Percentiles rank a stretch among this genome's conserved stretches.
These are phyloP conservation scores for Macaca mulatta DNA, from an alignment of 2,113 vertebrate species.

Conservation along the genomic window DNA sequence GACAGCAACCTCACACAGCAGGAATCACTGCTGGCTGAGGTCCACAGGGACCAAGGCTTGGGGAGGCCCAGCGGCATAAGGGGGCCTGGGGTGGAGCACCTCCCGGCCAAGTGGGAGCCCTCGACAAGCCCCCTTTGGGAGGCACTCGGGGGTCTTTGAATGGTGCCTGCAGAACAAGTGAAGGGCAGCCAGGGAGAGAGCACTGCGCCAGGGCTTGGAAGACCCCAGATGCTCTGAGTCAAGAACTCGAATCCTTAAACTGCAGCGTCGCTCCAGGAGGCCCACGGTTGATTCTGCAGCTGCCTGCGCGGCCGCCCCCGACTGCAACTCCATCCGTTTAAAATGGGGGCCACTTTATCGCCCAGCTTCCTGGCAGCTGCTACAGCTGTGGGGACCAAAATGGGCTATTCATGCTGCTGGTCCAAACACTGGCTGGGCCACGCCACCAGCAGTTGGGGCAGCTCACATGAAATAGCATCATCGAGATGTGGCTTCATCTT, in stretches of 20 bases:
- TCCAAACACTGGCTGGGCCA: not conserved
- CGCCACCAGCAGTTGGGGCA: rapidly evolving
- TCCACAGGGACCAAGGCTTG: not conserved
- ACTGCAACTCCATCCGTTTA: rapidly evolving
- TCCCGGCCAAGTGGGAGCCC: not conserved
- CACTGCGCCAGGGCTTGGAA: not conserved
- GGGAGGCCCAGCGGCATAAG: not conserved
- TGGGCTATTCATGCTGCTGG: not conserved
- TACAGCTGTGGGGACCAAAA: not conserved
- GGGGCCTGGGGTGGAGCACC: no score
- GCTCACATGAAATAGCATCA: not conserved
- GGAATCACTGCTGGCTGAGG: rapidly evolving
- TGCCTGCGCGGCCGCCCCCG: rapidly evolving
- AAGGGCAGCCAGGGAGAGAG: not conserved
- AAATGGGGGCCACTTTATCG: rapidly evolving
- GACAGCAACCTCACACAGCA: not conserved
- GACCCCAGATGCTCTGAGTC: not conserved
- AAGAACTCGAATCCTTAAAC: rapidly evolving
- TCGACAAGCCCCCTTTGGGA: rapidly evolving
- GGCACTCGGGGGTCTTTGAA: rapidly evolving
- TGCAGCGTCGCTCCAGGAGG: rapidly evolving
- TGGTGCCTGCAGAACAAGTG: rapidly evolving
- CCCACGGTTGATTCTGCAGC: not conserved
- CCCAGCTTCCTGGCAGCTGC: not conserved
- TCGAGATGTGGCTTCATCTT: rapidly evolving